Base-by-base conservation (phyloP, 2,113 vertebrate species). In the Haemorhous mexicanus region DNA sequence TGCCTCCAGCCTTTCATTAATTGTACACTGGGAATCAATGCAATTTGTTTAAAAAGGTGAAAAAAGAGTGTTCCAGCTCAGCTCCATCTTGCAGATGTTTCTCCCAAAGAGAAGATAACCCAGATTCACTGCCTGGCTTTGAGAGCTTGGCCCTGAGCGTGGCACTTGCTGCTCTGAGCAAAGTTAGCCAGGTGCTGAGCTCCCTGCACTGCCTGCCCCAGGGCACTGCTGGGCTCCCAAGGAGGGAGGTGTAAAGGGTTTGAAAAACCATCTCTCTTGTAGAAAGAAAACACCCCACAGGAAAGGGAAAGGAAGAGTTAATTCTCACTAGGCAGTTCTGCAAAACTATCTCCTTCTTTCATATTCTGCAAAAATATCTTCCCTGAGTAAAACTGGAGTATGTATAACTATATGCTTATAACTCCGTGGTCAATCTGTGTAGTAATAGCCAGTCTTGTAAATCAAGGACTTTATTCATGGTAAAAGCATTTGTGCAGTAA, bases 401-500 rank as follows among this genome's bases (percentile, higher is more conserved):
- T 61, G 68, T 82, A 59, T 39, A 70, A 67, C 63, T 59, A 3
- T 35, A 28, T 53, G 33, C 74, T 87, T 74, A 61, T 44, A 30
- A 30, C 44, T 89, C 47, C 13, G 0, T 37, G 55, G 46, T 50
- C 63, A 39, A 7, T 75, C 37, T 78, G n/a, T 28, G 55, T 49
- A 52, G 63, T 66, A 92, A 73, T 46, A 89, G 63, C 55, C 52
- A 81, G 52, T 46, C 50, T 53, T 89, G 62, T 64, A 92, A 95
- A 90, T 84, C 83, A 92, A 84, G 46, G 73, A 56, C 32, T 84
- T 92, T 82, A 55, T 90, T 94, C 18, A 80, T 50, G 49, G 64
- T 75, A 89, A 96, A 93, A 93, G n/a, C 73, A 82, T 93, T 97
- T 93, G 69, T 91, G 67, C 74, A 82, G 56, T 63, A 94, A 88